Base-by-base conservation (phyloP, 2,113 vertebrate genomes). In the Geococcyx californianus region DNA sequence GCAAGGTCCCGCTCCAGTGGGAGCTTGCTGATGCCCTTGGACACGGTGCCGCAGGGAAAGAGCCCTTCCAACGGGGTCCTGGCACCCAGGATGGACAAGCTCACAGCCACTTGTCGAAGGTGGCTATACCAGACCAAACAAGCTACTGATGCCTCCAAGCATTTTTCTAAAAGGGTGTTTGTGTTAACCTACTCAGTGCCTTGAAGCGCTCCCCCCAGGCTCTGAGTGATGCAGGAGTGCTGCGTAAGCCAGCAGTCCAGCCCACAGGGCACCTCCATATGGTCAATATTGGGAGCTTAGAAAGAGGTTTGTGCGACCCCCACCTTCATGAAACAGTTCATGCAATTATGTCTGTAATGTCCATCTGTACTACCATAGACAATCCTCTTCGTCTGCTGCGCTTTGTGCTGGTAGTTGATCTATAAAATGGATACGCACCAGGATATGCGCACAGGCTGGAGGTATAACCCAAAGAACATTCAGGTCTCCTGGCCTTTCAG, bases 161-260 rank as follows among this genome's bases (percentile, higher is more conserved):
- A 15, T 49, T 86, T 69, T 45, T 17, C 18, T 64, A 29, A 55
- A 73, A 18, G 31, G 34, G 38, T 1, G 0, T 2, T 68, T 60
- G 74, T 8, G 13, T 89, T 84, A 38, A 52, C 20, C 7, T 55
- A 4, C 20, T 6, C 1, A 47, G 38, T 70, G 38, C 18, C 55
- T 64, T 60, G 49, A 84, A 4, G 11, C 1, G 0, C 19, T 58
- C 6, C 10, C 34, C 24, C 16, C 0, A 1, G 45, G 82, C 78
- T 29, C 19, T 10, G 58, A 38, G n/a, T 2, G 4, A 31, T 2
- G 2, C 44, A 44, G 52, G 31, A 73, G 51, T 29, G 33, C 68
- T 1, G 0, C 5, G 31, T 21, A 28, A 92, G 55, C 44, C 79
- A 76, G 52, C 52, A 24, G 40, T 29, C 24, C 26, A 36, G 28